Evolutionary conservation across 2,888 invertebrate species (phyloP).

Genomic region (Andrena marginata): DNA sequence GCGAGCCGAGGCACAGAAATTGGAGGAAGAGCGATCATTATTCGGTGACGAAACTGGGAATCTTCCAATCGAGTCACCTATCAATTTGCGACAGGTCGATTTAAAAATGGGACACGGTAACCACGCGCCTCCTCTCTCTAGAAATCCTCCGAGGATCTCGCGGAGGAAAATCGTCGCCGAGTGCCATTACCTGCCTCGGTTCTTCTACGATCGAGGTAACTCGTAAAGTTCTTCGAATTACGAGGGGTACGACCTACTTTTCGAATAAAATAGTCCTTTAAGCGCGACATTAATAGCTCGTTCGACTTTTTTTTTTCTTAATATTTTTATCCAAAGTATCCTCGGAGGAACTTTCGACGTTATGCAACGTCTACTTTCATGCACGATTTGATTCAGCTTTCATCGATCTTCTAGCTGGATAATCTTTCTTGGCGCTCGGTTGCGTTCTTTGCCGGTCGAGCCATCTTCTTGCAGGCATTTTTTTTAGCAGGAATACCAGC

Average conservation of each 20-base stretch:
- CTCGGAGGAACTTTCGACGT: constrained; percentile 54
- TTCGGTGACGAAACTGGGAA: constrained; percentile 29
- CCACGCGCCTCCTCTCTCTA: neutral
- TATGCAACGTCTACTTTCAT: constrained; percentile 54
- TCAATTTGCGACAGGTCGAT: neutral
- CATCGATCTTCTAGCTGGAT: constrained; percentile 28
- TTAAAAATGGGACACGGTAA: neutral
- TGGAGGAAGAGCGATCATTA: constrained; percentile 27
- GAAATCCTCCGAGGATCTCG: neutral
- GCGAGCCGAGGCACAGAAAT: constrained; percentile 10
- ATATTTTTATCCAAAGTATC: constrained; percentile 44
- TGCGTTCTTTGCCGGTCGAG: neutral
- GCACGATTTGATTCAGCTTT: constrained; percentile 52
- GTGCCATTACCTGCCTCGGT: too few species aligned
- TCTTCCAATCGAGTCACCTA: constrained; percentile 12
- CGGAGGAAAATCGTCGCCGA: too few species aligned
- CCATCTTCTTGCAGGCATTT: neutral
- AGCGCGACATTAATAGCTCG: neutral
- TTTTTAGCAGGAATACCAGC: neutral
- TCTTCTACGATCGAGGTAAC: too few species aligned
- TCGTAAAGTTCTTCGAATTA: neutral
- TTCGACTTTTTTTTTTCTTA: constrained; percentile 4
- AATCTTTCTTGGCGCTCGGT: neutral
- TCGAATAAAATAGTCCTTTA: neutral
- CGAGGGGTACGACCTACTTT: neutral